Evolutionary conservation across 2,797 vertebrate species (phyloP), one percentile per base, ranked within the genome.

Genomic region (Oophaga sylvatica): DNA sequence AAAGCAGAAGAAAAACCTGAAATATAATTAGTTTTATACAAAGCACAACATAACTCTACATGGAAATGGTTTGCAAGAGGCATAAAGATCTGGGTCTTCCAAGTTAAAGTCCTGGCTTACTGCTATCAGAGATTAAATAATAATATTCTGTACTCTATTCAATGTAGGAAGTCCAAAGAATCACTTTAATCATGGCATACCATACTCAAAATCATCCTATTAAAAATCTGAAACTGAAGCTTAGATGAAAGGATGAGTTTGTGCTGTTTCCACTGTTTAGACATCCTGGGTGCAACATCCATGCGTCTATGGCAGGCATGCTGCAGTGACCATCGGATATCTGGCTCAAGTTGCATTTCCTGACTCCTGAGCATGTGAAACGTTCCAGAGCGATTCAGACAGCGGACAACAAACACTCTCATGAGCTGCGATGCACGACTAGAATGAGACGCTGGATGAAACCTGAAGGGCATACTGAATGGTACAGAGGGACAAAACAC

Each of bases 301-400:
- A 13, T 41, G 12, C 12, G 70, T 31, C 10, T 59, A 48, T 62
- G 22, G 13, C 45, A 73, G 68, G 67, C 70, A 84, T 48, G 63
- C 68, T 76, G 71, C 11, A 29, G 71, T 84, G 20, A 41, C 48
- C 63, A 84, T 76, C 70, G 2, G 17, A 5, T 84, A 63, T 63
- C 70, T 75, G 48, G 83, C 57, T 84, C 57, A 75, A 16, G 57
- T 84, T 84, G 82, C 82, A 73, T 59, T 83, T 73, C 81, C 81
- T 73, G 70, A 84, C 12, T 75, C 22, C 12, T 59, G 71, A 41
- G 68, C 56, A 84, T 84, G 56, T 35, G 67, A 83, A 71, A 9
- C 15, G 19, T 35, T 59, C 20, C 35, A 62, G 48, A 20, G 22
- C 71, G 5, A 29, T 71, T 71, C 29, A 35, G 65, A 68, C 19